phyloP scores from a whole-genome alignment of 2,888 invertebrate species.

The Dicycla oo region DNA sequence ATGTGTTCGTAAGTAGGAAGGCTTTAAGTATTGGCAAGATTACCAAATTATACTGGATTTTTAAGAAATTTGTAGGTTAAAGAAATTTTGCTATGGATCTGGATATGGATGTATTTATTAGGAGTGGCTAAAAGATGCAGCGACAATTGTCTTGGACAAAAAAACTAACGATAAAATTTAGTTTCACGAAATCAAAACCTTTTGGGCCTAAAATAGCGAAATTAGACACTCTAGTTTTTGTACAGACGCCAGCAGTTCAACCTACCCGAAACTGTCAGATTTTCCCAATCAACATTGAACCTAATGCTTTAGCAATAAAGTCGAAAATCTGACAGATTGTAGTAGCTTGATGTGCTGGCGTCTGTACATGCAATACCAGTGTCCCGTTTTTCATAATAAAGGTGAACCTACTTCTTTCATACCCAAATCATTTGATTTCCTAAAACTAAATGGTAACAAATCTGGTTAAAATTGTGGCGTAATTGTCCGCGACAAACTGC shows the following conservation, averaged over 20 bases:
- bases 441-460: not conserved
- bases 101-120: slow-evolving; percentile 20
- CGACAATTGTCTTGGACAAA: not conserved
- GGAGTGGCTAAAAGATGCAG: not conserved
- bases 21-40: slow-evolving; percentile 54
- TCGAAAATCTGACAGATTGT: too few relatives aligned
- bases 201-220: not conserved
- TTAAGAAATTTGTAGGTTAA: slow-evolving; percentile 28
- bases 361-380: not conserved
- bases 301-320: too few relatives aligned
- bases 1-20: slow-evolving; percentile 44
- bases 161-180: not conserved
- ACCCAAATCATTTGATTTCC: not conserved
- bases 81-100: slow-evolving; percentile 4
- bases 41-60: slow-evolving; percentile 25
- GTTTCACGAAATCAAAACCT: not conserved
- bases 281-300: too few relatives aligned
- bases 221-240: not conserved
- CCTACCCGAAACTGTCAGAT: too few relatives aligned
- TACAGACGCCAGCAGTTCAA: too few relatives aligned
- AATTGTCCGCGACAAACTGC: not conserved
- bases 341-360: too few relatives aligned
- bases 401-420: not conserved
- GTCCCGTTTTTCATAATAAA: not conserved
- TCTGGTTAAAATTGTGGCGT: not conserved